Base-by-base conservation (phyloP, 2,888 invertebrate species). In the Azorinus chamasolen region DNA sequence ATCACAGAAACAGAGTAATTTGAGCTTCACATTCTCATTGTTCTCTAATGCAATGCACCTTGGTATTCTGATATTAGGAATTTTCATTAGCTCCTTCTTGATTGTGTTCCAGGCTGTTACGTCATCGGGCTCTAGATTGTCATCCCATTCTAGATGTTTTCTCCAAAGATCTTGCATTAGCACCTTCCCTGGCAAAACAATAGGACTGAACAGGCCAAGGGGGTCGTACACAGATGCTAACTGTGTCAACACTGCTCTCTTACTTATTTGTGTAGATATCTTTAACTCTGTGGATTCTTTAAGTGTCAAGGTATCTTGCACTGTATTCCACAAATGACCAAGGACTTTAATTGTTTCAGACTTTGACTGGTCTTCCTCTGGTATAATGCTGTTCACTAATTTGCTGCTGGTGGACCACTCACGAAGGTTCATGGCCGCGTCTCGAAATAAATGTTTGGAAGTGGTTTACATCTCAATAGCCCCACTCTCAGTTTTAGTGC, bases 1-100 rank as follows among this genome's bases (percentile, higher is more conserved):
- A 57, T 74, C 68, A 74, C 68, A 66, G 22, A 70, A 75, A 51
- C 64, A 75, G 6, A 63, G 22, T 5, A 69, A 45, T 12, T 51
- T 50, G 41, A 46, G 51, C 24, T 18, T 27, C 18, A 51, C 43
- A 22, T 71, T 14, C 41, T 16, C 41, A 43, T 43, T 32, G 14
- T 12, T 6, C 2, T 64, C 32, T 32, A 32, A 32, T 32, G 32
- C 4, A n/a, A 39, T 12, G 24, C 68, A 68, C 16, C 58, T 55
- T 14, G 24, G 41, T 14, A 68, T 24, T 1, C 10, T 8, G 16
- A n/a, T 12, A 24, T 68, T 14, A 12, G 24, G 14, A 1, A 59
- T 22, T 1, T 55, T 51, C n/a, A 12, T 0, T 2, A 58, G 1
- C 1, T 55, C 46, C 3, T 18, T 22, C 6, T 27, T 43, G 8